Conservation (phyloP, 2,113 vertebrate genomes). For the Ranitomeya variabilis region DNA sequence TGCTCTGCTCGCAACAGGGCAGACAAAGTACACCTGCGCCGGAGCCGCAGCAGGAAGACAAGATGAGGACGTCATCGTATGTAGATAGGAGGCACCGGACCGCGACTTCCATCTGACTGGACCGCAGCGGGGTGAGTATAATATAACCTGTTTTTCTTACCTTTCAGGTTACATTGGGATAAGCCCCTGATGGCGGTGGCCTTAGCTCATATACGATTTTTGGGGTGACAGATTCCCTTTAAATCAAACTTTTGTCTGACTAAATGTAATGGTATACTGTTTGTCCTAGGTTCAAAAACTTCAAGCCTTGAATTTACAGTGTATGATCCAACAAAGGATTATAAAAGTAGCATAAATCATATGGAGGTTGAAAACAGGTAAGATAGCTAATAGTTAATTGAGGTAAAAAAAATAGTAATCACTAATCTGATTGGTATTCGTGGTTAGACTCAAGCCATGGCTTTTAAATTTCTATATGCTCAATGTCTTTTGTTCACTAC, state of each 20-base stretch:
- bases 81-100: too few species aligned
- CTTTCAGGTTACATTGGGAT: too few species aligned
- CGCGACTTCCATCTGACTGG: too few species aligned
- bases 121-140: too few species aligned
- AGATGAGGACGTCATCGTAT: too few species aligned
- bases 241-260: neutral
- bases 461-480: neutral
- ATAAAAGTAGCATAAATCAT: neutral
- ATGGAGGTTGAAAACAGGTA: slow-evolving; percentile 53
- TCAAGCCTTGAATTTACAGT: slow-evolving; percentile 34
- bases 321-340: slow-evolving; percentile 49
- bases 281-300: neutral
- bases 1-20: too few species aligned
- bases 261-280: neutral
- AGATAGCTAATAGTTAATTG: neutral
- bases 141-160: too few species aligned
- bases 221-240: too few species aligned
- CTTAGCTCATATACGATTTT: too few species aligned
- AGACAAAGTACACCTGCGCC: too few species aligned
- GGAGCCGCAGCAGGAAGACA: too few species aligned
- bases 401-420: neutral
- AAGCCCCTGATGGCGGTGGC: too few species aligned
- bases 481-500: neutral
- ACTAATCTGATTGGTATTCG: neutral
- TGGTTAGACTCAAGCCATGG: neutral